These are phyloP conservation scores for Glossophaga mutica DNA, from an alignment of 2,797 vertebrate genomes.

Conservation along the genomic window DNA sequence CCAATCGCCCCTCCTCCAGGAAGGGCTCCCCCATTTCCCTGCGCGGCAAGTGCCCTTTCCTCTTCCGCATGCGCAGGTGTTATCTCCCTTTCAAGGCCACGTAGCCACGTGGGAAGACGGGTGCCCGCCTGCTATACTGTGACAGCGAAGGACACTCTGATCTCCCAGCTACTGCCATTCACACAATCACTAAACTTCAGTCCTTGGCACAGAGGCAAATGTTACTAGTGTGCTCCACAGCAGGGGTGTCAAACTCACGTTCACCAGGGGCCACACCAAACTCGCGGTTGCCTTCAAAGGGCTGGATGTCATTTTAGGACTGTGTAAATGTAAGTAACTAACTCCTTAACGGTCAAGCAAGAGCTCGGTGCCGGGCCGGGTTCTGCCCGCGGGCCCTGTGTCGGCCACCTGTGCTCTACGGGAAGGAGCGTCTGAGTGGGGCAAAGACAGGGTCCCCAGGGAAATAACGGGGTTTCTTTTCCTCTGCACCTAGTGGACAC, in stretches of 20 bases:
- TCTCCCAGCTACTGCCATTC: neutral
- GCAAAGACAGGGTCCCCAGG: neutral
- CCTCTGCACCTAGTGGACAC: neutral
- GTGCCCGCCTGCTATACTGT: neutral
- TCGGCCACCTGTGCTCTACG: neutral
- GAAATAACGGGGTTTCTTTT: neutral
- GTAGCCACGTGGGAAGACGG: neutral
- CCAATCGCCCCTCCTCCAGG: neutral
- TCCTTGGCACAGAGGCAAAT: neutral
- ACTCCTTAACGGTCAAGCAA: too few species aligned
- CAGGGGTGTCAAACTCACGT: too few species aligned
- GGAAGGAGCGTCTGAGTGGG: constrained; percentile 7
- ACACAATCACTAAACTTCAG: neutral
- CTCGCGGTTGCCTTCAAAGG: too few species aligned
- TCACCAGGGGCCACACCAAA: too few species aligned
- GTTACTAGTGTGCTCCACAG: neutral
- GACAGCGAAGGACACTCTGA: neutral
- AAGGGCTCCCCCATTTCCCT: neutral
- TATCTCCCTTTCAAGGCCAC: neutral
- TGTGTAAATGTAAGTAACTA: too few species aligned
- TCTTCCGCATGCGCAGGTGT: neutral
- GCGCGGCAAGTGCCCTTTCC: neutral
- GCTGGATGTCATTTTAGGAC: too few species aligned
- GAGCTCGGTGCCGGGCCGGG: too few species aligned
- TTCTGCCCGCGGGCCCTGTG: too few species aligned